Evolutionary conservation across 2,113 vertebrate species (phyloP).

Genomic region (Vulpes lagopus): DNA sequence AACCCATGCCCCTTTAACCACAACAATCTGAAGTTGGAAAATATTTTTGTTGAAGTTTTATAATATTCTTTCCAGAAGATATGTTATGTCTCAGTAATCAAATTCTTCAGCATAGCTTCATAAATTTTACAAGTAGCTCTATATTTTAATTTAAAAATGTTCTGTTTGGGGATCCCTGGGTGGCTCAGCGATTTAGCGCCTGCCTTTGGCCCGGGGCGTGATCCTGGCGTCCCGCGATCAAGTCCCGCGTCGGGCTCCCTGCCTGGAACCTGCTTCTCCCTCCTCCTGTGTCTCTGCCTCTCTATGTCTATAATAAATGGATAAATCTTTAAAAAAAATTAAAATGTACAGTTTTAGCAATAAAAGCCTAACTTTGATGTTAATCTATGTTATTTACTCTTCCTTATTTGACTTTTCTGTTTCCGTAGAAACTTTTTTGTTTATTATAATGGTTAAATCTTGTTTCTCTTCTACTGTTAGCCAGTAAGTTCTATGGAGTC

Average conservation of each 20-base stretch:
- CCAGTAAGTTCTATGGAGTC: not conserved
- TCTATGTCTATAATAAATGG: too few relatives aligned
- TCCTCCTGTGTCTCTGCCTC: too few relatives aligned
- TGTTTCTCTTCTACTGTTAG: not conserved
- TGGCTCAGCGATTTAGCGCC: too few relatives aligned
- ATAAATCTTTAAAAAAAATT: too few relatives aligned
- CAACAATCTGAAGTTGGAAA: not conserved
- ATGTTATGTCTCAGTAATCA: not conserved
- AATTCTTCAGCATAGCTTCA: not conserved
- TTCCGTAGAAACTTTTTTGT: not conserved
- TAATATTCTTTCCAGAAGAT: not conserved
- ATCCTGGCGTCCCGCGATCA: too few relatives aligned
- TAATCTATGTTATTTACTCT: not conserved
- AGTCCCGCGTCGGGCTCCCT: too few relatives aligned
- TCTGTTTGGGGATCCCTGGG: not conserved
- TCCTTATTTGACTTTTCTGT: not conserved
- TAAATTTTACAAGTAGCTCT: slow-evolving; percentile 2
- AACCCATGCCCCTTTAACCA: not conserved
- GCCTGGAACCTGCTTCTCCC: too few relatives aligned
- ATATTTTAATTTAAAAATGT: slow-evolving; percentile 17
- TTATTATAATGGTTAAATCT: not conserved
- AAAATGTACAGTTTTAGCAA: not conserved
- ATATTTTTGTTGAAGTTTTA: slow-evolving; percentile 32
- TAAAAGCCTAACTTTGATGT: not conserved
- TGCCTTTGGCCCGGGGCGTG: too few relatives aligned